Evolutionary conservation across 2,888 invertebrate species (phyloP), one percentile per base, ranked within the genome.

Genomic region (Pachliopta kotzebuea): DNA sequence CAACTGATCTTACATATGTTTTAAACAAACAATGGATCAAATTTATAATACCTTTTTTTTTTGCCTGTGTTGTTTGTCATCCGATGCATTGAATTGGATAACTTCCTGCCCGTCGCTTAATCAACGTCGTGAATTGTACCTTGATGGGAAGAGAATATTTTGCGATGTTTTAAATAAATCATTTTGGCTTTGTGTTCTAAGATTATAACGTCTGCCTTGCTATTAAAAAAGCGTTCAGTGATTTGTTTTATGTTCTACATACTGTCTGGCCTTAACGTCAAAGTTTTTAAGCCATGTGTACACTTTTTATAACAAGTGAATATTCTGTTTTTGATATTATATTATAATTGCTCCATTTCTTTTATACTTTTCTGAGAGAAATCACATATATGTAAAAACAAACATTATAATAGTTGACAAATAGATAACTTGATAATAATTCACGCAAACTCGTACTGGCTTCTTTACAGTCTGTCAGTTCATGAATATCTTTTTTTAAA

Each of bases 1-100:
- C n/a, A n/a, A n/a, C n/a, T n/a, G n/a, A n/a, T n/a, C n/a, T n/a
- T n/a, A n/a, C n/a, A n/a, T n/a, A 45, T 4, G n/a, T 18, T 45
- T 11, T 45, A 3, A n/a, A 18, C 6, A n/a, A 18, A 45, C n/a
- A 18, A 45, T 18, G 45, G n/a, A 45, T n/a, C 31, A 31, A 11
- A n/a, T 45, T n/a, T n/a, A n/a, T n/a, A n/a, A n/a, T n/a, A 31
- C 31, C 31, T 45, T 18, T 42, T 45, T 45, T 45, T 18, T 50
- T 50, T 21, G 50, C 50, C 21, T 59, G 29, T 14, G 0, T 37
- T 37, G 60, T 52, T 60, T 52, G 37, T 37, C 37, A 50, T 60
- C 31, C 21, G 31, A 23, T 53, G 52, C 4, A 60, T 60, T 60
- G 18, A 53, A 9, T 50, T 45, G 45, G 45, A 45, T n/a, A 45